Conservation (phyloP, 1,140 invertebrate species). For the Achroia grisella region DNA sequence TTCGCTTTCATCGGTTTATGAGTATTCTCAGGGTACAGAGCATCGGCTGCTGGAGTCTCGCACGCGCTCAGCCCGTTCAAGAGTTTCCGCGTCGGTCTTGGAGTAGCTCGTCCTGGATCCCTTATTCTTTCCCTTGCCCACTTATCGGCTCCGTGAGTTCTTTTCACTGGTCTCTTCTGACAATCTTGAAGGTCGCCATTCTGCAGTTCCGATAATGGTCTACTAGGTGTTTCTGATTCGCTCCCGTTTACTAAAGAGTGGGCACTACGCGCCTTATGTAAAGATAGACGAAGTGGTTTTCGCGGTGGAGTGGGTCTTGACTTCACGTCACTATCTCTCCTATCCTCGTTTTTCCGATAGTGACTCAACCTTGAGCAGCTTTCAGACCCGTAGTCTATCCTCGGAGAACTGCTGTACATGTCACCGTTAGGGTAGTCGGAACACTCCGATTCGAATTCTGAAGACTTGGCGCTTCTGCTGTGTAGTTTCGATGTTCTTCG, state of each 20-base stretch:
- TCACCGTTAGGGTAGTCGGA: slow-evolving; percentile 67
- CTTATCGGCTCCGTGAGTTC: slow-evolving; percentile 46
- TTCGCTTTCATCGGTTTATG: no score
- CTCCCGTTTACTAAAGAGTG: slow-evolving; percentile 79
- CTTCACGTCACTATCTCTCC: slow-evolving; percentile 45
- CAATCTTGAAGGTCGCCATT: slow-evolving; percentile 19
- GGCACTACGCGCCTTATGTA: slow-evolving; percentile 86
- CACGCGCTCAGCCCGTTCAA: slow-evolving; percentile 33
- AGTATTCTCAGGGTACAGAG: slow-evolving; percentile 40
- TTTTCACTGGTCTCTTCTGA: slow-evolving; percentile 46
- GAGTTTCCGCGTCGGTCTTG: slow-evolving; percentile 33
- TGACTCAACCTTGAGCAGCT: slow-evolving; percentile 62
- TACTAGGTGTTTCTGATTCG: slow-evolving; percentile 44
- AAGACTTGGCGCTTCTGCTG: slow-evolving; percentile 77
- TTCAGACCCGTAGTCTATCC: slow-evolving; percentile 76
- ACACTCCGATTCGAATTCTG: slow-evolving; percentile 79
- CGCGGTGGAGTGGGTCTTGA: slow-evolving; percentile 85
- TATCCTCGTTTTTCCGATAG: slow-evolving; percentile 63
- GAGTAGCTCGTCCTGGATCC: slow-evolving; percentile 38
- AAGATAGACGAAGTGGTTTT: slow-evolving; percentile 86
- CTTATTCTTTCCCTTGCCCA: slow-evolving; percentile 34
- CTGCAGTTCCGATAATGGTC: slow-evolving; percentile 36
- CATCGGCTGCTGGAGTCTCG: slow-evolving; percentile 48
- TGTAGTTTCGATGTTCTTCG: slow-evolving; percentile 63
- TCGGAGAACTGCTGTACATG: slow-evolving; percentile 49